Conservation (phyloP, 2,797 vertebrate species). For the Agapornis canus region DNA sequence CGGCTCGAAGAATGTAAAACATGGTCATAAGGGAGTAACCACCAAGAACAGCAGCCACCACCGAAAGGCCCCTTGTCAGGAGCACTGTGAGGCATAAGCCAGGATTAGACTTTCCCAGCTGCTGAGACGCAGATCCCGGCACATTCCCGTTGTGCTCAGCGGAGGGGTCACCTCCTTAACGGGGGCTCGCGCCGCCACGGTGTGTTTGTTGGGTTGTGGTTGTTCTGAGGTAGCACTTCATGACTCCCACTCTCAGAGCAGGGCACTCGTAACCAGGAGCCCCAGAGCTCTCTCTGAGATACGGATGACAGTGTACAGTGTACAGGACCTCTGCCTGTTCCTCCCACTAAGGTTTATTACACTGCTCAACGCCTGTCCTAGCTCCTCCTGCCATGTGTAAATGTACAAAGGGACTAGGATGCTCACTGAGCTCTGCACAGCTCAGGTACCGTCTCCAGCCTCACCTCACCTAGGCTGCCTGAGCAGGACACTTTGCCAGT, state of each 20-base stretch:
- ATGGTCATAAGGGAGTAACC: conserved; percentile 77
- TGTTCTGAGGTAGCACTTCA: conserved; percentile 13
- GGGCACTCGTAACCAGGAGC: conserved; percentile 9
- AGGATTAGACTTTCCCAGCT: conserved; percentile 60
- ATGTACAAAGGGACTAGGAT: conserved; percentile 29
- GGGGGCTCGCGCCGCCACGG: conserved; percentile 18
- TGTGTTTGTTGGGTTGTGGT: background rate
- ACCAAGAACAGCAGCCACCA: conserved; percentile 74
- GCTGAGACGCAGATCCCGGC: conserved; percentile 6
- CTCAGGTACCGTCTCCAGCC: conserved; percentile 38
- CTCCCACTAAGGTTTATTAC: conserved; percentile 14
- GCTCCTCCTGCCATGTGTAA: conserved; percentile 46
- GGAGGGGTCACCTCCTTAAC: conserved; percentile 45
- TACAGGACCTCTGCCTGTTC: conserved; percentile 44
- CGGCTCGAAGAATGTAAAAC: conserved; percentile 81
- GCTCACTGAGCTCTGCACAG: conserved; percentile 28
- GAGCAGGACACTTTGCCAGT: conserved; percentile 39
- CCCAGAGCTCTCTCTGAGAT: conserved; percentile 20
- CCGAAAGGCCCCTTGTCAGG: conserved; percentile 72
- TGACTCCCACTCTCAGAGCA: conserved; percentile 53
- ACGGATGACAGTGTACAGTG: conserved; percentile 46
- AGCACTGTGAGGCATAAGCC: conserved; percentile 73
- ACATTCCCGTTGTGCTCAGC: conserved; percentile 31
- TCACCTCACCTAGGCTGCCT: background rate
- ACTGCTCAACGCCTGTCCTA: conserved; percentile 46